Evolutionary conservation across 2,888 invertebrate genomes (phyloP).

Genomic region (Drosophila ezoana): DNA sequence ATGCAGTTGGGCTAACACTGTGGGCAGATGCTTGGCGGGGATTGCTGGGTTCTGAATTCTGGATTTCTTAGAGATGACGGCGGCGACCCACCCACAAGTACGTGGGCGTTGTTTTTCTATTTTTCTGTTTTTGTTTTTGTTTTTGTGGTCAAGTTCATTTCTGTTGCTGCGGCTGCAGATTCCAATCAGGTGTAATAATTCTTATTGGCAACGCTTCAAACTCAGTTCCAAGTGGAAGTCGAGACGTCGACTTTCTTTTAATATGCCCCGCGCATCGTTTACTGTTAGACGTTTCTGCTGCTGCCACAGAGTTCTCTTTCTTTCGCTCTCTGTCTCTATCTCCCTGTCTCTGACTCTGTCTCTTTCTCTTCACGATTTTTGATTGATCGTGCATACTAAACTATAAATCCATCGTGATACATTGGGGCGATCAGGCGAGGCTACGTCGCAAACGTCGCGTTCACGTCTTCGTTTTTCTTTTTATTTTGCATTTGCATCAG

Average conservation of each 20-base stretch:
- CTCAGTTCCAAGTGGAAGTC: constrained; percentile 44
- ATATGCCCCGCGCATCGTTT: constrained; percentile 65
- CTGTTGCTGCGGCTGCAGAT: constrained; percentile 76
- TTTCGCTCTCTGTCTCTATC: constrained; percentile 15
- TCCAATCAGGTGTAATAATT: constrained; percentile 85
- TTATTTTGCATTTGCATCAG: constrained; percentile 27
- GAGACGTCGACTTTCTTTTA: constrained; percentile 64
- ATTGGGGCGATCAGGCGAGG: constrained; percentile 85
- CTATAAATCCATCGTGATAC: constrained; percentile 85
- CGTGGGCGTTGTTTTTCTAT: constrained; percentile 54
- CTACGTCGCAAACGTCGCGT: constrained; percentile 46
- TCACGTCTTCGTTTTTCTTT: constrained; percentile 48
- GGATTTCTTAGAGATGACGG: constrained; percentile 22
- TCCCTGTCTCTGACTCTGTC: constrained; percentile 11
- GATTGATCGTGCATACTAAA: constrained; percentile 86
- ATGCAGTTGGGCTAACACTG: constrained; percentile 61
- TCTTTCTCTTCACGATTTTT: constrained; percentile 83
- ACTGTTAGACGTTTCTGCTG: constrained; percentile 59
- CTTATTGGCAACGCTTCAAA: constrained; percentile 83
- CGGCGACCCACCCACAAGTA: constrained; percentile 75
- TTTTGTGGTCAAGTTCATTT: constrained; percentile 83
- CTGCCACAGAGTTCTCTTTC: constrained; percentile 35
- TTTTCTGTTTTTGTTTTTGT: constrained; percentile 30
- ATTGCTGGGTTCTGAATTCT: constrained; percentile 29
- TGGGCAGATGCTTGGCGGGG: constrained; percentile 34